These are phyloP conservation scores for Digitonthophagus gazella DNA, from an alignment of 2,888 invertebrate genomes.

Conservation along the genomic window DNA sequence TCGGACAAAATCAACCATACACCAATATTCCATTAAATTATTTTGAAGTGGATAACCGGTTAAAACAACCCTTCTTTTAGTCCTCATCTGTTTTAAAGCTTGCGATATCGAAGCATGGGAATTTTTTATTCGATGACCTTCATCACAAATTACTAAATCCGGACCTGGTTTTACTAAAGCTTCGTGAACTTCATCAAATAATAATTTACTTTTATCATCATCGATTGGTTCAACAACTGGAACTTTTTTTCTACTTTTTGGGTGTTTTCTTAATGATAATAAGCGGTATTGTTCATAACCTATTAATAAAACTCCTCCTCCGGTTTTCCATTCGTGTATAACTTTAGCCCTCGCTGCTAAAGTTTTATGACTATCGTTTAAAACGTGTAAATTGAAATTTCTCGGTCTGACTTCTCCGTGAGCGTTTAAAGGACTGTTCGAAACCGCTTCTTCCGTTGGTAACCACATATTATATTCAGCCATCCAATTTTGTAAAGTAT, in stretches of 20 bases:
- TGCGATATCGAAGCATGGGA: slow-evolving; percentile 95
- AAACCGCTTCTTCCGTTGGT: slow-evolving; percentile 64
- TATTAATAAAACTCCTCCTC: slow-evolving; percentile 91
- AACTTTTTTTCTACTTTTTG: slow-evolving; percentile 63
- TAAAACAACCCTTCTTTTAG: slow-evolving; percentile 89
- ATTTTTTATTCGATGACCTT: slow-evolving; percentile 97
- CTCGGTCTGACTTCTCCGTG: slow-evolving; percentile 72
- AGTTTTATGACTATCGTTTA: slow-evolving; percentile 94
- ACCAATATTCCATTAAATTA: slow-evolving; percentile 95
- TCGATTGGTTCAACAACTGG: slow-evolving; percentile 51
- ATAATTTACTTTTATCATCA: slow-evolving; percentile 65
- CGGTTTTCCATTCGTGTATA: slow-evolving; percentile 78
- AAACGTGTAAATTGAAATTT: slow-evolving; percentile 81
- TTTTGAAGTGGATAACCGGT: slow-evolving; percentile 99
- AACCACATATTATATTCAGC: slow-evolving; percentile 98
- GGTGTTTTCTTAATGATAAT: slow-evolving; percentile 74
- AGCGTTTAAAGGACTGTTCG: slow-evolving; percentile 56
- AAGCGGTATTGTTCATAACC: slow-evolving; percentile 96
- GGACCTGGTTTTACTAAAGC: slow-evolving; percentile 90
- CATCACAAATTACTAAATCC: slow-evolving; percentile 92
- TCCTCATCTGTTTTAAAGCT: slow-evolving; percentile 91
- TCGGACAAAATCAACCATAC: slow-evolving; percentile 98
- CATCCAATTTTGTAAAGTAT: slow-evolving; percentile 97
- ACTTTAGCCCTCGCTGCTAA: slow-evolving; percentile 84
- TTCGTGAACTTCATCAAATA: slow-evolving; percentile 80